Evolutionary conservation across 1,140 invertebrate genomes (phyloP).

Genomic region (Drosophila trapezifrons): DNA sequence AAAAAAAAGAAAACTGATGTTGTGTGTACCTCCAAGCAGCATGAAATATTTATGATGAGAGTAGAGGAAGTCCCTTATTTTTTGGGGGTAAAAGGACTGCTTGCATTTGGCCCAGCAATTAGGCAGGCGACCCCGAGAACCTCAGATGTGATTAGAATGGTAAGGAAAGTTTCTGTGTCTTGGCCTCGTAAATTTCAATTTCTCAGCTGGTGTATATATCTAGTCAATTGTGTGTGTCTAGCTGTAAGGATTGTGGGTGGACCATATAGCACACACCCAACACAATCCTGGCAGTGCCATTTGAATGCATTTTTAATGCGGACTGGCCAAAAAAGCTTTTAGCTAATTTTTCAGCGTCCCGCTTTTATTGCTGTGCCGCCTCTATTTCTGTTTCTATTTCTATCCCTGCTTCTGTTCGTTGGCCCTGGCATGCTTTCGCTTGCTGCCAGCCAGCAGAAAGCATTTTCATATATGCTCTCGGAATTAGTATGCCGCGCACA

Average conservation of each 20-base stretch:
- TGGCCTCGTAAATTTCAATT: conserved; percentile 60
- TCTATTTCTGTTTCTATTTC: conserved; percentile 17
- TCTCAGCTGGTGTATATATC: conserved; percentile 18
- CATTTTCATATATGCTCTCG: conserved; percentile 35
- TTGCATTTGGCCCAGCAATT: conserved; percentile 59
- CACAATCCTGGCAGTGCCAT: conserved; percentile 42
- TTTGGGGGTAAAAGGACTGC: neutral
- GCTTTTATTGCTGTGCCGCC: conserved; percentile 24
- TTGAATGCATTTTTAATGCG: conserved; percentile 81
- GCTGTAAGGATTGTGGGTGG: conserved; percentile 11
- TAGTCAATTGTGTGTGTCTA: conserved; percentile 54
- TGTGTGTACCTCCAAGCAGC: conserved; percentile 33
- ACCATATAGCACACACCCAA: conserved; percentile 9
- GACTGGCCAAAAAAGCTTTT: conserved; percentile 75
- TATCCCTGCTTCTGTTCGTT: conserved; percentile 19
- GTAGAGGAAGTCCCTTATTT: conserved; percentile 8
- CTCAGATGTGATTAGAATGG: conserved; percentile 52
- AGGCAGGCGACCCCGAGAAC: conserved; percentile 35
- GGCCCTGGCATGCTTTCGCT: conserved; percentile 74
- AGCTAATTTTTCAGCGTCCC: conserved; percentile 71
- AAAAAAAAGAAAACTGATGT: conserved; percentile 24
- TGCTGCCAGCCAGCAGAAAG: conserved; percentile 11
- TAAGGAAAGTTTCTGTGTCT: conserved; percentile 38
- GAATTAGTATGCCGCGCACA: conserved; percentile 80
- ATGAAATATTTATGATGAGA: conserved; percentile 74